Percentiles rank a stretch among this genome's conserved stretches.
phyloP scores from a whole-genome alignment of 1,140 invertebrate species.

The Lordiphosa clarofinis region DNA sequence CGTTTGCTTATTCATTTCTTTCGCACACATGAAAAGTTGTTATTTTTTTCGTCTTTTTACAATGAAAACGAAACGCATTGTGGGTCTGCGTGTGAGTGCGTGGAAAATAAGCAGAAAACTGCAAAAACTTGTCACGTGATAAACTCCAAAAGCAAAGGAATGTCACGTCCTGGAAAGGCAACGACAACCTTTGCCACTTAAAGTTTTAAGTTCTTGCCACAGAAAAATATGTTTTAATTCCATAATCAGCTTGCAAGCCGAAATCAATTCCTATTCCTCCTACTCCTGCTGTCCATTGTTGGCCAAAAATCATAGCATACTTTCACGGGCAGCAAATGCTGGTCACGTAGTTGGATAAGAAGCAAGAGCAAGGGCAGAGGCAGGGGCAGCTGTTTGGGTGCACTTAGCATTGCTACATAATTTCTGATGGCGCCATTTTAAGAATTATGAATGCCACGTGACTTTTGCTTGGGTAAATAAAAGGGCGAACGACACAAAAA shows the following conservation, averaged over 20 bases:
- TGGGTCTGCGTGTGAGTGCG: conserved; percentile 8
- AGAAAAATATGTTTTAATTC: conserved; percentile 76
- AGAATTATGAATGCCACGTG: conserved; percentile 80
- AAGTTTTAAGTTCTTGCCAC: conserved; percentile 62
- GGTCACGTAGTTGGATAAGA: conserved; percentile 47
- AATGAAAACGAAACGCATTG: conserved; percentile 53
- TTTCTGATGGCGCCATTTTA: conserved; percentile 76
- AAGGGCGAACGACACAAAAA: conserved; percentile 9
- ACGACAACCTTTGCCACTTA: conserved; percentile 73
- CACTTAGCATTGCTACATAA: conserved; percentile 76
- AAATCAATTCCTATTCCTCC: conserved; percentile 58
- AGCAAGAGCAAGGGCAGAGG: too few relatives aligned
- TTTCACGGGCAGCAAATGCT: conserved; percentile 55
- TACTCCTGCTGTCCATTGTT: background rate
- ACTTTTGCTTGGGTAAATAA: conserved; percentile 66
- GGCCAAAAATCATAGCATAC: conserved; percentile 40
- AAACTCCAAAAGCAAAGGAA: conserved; percentile 58
- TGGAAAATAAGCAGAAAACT: conserved; percentile 14
- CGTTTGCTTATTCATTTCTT: conserved; percentile 59
- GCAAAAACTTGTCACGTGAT: conserved; percentile 61
- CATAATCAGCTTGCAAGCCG: conserved; percentile 62
- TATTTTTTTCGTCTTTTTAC: conserved; percentile 26
- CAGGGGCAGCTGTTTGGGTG: conserved; percentile 60
- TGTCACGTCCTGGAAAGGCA: conserved; percentile 55
- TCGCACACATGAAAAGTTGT: conserved; percentile 44